A percentile compares a stretch with the other conserved stretches of the same genome.
phyloP scores from a whole-genome alignment of 1,140 invertebrate species.

The Cydia amplana region DNA sequence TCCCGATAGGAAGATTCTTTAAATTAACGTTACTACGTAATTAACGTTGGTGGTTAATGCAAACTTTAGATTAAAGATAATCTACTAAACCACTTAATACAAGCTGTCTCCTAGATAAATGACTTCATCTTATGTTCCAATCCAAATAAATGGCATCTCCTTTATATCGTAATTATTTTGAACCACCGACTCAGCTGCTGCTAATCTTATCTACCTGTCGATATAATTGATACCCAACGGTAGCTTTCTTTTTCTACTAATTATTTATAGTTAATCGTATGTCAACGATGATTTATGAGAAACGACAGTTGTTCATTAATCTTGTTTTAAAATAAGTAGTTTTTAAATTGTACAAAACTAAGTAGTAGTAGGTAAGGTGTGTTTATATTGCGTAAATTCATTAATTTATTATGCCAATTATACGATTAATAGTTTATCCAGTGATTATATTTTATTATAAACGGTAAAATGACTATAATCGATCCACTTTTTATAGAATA shows the following conservation, averaged over 20 bases:
- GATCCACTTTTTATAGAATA: too few species aligned
- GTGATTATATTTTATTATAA: too few species aligned
- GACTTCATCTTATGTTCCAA: background rate
- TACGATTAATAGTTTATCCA: too few species aligned
- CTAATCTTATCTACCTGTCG: slow-evolving; percentile 14
- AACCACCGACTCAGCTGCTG: background rate
- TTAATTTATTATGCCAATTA: too few species aligned
- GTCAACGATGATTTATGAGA: background rate
- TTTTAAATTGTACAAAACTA: background rate
- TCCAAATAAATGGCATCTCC: slow-evolving; percentile 11
- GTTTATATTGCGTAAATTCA: too few species aligned
- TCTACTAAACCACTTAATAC: background rate
- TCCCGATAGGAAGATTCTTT: too few species aligned
- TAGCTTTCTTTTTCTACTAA: slow-evolving; percentile 19
- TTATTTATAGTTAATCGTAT: slow-evolving; percentile 14
- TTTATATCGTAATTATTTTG: background rate
- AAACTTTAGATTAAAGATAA: background rate
- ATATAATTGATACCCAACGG: slow-evolving; percentile 12
- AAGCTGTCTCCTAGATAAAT: slow-evolving; percentile 4
- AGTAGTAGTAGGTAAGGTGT: too few species aligned
- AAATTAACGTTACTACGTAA: too few species aligned
- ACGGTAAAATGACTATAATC: too few species aligned
- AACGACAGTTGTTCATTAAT: background rate
- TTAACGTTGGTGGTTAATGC: too few species aligned
- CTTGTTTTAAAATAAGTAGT: slow-evolving; percentile 15